Evolutionary conservation across 2,113 vertebrate species (phyloP).

Genomic region (Leuciscus idus): DNA sequence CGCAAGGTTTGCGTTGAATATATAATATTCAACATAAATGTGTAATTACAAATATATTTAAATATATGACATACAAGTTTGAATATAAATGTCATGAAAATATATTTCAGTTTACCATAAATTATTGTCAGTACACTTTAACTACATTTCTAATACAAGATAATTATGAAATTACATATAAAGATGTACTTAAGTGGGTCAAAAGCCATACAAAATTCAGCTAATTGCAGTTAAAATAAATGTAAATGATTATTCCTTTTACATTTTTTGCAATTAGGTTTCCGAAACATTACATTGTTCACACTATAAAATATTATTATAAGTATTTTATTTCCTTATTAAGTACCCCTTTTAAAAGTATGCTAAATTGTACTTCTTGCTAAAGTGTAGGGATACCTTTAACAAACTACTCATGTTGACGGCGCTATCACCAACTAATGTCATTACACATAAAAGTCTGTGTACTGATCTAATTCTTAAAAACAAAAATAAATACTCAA

Average conservation of each 20-base stretch:
- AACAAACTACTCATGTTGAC: background rate
- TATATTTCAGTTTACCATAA: too few relatives aligned
- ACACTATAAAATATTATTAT: background rate
- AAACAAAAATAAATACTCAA: background rate
- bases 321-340: background rate
- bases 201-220: background rate
- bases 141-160: background rate
- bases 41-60: too few relatives aligned
- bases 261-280: background rate
- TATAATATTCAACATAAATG: too few relatives aligned
- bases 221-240: background rate
- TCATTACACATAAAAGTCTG: background rate
- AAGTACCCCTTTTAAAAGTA: background rate
- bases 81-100: too few relatives aligned
- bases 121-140: background rate
- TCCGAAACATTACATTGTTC: background rate
- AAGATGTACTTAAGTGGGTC: background rate
- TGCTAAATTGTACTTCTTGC: too few relatives aligned
- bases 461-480: too few relatives aligned
- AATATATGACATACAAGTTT: too few relatives aligned
- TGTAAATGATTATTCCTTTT: background rate
- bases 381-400: too few relatives aligned
- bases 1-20: too few relatives aligned
- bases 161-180: background rate
- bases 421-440: too few relatives aligned